Evolutionary conservation across 2,113 vertebrate species (phyloP), one percentile per base, ranked within the genome.

Genomic region (Callopanchax toddi): DNA sequence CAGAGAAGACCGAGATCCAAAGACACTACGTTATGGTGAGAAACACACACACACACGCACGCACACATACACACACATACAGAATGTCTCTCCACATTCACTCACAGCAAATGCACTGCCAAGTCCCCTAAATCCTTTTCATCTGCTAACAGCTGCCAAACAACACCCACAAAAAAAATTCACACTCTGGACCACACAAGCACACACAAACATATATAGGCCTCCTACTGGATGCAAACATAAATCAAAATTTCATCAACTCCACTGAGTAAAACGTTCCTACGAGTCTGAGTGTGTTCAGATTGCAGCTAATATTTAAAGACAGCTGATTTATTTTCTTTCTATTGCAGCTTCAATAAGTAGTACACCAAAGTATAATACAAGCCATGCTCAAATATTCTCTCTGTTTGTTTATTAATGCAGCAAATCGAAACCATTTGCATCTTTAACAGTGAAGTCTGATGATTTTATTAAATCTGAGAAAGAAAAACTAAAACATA

Each of bases 21-120:
- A 94, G 95, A 67, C 95, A 97, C 88, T 97, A 97, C 71, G 95
- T 97, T 86, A 97, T 97, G 95, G 95, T 97, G 87, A 96, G 95
- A 84, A 26, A 13, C 34, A 11, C 61, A 66, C 51, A 34, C 20
- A 29, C 55, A 46, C 63, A 55, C 50, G 53, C 48, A 54, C 57
- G 53, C 53, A 32, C 29, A 32, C 49, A 18, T 11, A 17, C 26
- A 51, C 29, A 66, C 76, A 51, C 68, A 37, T 59, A 62, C 21
- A 63, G 43, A 21, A 10, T 3, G 55, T 48, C 71, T 74, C 58
- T 60, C 23, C 37, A 21, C 61, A 49, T 61, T 65, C 67, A 71
- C 62, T 71, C 78, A 72, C 59, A 81, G 71, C 72, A 80, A 68
- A 42, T 74, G 44, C 37, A 13, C 45, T 76, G 78, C 81, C 84